Evolutionary conservation across 2,888 invertebrate genomes (phyloP), one percentile per base, ranked within the genome.

Genomic region (Ptilodon capucinus): DNA sequence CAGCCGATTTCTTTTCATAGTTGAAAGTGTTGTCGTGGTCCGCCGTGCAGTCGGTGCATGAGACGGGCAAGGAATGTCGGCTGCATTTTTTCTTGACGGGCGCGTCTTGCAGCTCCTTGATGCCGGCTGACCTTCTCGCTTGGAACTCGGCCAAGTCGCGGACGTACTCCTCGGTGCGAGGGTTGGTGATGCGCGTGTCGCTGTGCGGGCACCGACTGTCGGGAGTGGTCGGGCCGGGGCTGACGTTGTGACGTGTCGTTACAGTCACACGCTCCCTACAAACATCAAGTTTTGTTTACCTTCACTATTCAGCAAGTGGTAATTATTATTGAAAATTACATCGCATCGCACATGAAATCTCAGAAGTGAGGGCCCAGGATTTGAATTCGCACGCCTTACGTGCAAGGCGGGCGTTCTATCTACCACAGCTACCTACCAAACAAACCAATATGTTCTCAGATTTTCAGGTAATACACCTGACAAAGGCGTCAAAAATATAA

Each of bases 121-220:
- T 60, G n/a, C 79, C 79, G 0, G 67, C 42, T 1, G 89, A 87
- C 42, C 91, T 71, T 46, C 91, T 76, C 8, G 91, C 91, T 71
- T 90, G 86, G 61, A 91, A 91, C 57, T 91, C 91, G 0, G 91
- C 90, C 44, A 91, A 71, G 61, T 86, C 91, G 19, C 86, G 75
- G 62, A 89, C 89, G 73, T 91, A 91, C 57, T 91, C 85, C 30
- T 90, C 89, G 11, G 91, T 91, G 53, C 91, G 84, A 42, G 90
- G 86, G 25, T 90, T 88, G 40, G 83, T 88, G n/a, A 81, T 53
- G 46, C 78, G 75, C 34, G 72, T 57, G 36, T 67, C 52, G 55
- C 65, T 77, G 32, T 49, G 72, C 30, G 59, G 46, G 42, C 46
- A 59, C 39, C 61, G 68, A 18, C 54, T 60, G 25, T 79, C 76